Conservation (phyloP, 2,113 vertebrate genomes). For the Dryoscopus gambensis region DNA sequence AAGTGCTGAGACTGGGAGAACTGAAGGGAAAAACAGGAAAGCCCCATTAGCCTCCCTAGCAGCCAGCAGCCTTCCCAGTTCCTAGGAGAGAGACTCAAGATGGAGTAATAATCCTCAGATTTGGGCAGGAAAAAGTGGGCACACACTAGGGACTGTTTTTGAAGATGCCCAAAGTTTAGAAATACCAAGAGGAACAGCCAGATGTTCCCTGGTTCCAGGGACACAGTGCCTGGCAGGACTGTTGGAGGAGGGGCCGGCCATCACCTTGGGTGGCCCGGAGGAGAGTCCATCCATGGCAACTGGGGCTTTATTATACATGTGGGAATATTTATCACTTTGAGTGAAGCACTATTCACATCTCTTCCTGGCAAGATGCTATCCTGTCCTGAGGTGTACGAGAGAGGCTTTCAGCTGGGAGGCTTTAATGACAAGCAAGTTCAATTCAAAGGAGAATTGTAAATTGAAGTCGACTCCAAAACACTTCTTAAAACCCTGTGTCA, state of each 20-base stretch:
- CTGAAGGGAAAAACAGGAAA: not conserved
- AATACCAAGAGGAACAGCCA: not conserved
- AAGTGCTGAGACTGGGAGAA: not conserved
- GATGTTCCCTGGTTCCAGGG: accelerated
- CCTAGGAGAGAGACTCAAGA: not conserved
- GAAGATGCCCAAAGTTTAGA: not conserved
- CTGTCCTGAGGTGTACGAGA: conserved; percentile 17
- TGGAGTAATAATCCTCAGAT: not conserved
- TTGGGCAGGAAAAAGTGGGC: not conserved
- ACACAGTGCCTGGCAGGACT: not conserved
- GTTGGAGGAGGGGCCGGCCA: not conserved
- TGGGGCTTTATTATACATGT: not conserved
- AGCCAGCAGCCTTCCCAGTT: not conserved
- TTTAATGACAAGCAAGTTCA: conserved; percentile 46
- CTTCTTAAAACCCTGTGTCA: conserved; percentile 63
- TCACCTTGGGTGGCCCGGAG: conserved; percentile 5
- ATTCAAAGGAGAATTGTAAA: conserved; percentile 48
- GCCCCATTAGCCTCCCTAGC: not conserved
- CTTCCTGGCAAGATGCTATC: conserved; percentile 7
- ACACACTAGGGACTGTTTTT: not conserved
- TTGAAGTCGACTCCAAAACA: conserved; percentile 55
- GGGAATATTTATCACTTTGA: conserved; percentile 7
- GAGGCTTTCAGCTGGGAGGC: conserved; percentile 7
- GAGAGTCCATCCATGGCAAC: not conserved
- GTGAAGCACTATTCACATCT: not conserved